Evolutionary conservation across 1,140 invertebrate genomes (phyloP).

Genomic region (Solenopsis fugax): DNA sequence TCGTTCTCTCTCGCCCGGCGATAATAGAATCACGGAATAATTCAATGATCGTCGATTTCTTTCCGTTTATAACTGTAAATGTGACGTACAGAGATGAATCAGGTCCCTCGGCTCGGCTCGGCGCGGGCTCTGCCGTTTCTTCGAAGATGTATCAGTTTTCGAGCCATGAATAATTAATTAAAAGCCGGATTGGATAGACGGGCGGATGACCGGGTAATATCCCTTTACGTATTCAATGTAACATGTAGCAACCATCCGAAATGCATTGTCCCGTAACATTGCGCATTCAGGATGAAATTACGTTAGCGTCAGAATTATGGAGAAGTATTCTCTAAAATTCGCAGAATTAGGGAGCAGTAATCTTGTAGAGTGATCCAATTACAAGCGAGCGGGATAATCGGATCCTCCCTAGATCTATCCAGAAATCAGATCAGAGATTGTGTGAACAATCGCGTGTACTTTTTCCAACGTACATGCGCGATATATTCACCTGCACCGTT

Average conservation of each 20-base stretch:
- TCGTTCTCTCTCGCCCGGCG: not conserved
- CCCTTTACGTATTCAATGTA: slow-evolving; percentile 60
- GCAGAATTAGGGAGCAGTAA: not conserved
- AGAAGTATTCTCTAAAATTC: slow-evolving; percentile 42
- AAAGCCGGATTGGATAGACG: slow-evolving; percentile 53
- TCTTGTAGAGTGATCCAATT: slow-evolving; percentile 9
- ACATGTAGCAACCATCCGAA: slow-evolving; percentile 43
- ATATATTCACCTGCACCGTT: not conserved
- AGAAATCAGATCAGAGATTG: not conserved
- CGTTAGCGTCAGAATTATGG: slow-evolving; percentile 1
- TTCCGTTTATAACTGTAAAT: slow-evolving; percentile 15
- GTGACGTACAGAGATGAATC: not conserved
- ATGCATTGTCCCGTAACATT: slow-evolving; percentile 52
- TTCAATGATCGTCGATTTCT: slow-evolving; percentile 36
- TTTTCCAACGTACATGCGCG: not conserved
- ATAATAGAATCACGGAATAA: slow-evolving; percentile 50
- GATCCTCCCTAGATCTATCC: not conserved
- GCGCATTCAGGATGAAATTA: slow-evolving; percentile 42
- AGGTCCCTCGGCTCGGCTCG: not conserved
- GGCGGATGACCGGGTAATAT: slow-evolving; percentile 47
- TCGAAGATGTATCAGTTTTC: slow-evolving; percentile 44
- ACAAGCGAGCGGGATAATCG: not conserved
- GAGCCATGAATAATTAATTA: slow-evolving; percentile 49
- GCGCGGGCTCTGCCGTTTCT: not conserved
- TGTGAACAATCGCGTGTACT: not conserved